phyloP scores from a whole-genome alignment of 2,797 vertebrate genomes.

The Lycodopsis pacificus region DNA sequence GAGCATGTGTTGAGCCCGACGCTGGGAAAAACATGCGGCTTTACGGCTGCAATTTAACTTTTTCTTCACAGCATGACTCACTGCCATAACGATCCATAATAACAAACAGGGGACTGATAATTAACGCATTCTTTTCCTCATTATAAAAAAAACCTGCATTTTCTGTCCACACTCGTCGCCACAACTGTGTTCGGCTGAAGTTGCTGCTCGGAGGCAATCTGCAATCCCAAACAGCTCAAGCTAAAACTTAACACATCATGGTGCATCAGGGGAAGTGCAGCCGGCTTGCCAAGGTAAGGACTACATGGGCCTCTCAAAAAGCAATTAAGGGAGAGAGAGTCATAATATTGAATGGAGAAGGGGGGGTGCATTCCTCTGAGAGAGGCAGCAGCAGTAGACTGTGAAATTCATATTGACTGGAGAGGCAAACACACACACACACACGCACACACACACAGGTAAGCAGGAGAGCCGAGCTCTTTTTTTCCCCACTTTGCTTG shows the following conservation, averaged over 20 bases:
- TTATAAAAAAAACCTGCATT: conserved; percentile 23
- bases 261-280: conserved; percentile 72
- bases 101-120: conserved; percentile 32
- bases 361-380: conserved; percentile 76
- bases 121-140: conserved; percentile 38
- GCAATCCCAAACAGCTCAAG: conserved; percentile 52
- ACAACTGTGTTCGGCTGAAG: conserved; percentile 43
- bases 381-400: conserved; percentile 80
- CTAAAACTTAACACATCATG: conserved; percentile 59
- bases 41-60: conserved; percentile 51
- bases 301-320: conserved; percentile 81
- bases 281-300: conserved; percentile 74
- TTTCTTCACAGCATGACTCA: conserved; percentile 34
- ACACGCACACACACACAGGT: conserved; percentile 77
- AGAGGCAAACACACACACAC: conserved; percentile 73
- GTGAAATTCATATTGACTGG: conserved; percentile 84
- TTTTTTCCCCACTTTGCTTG: conserved; percentile 47
- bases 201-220: conserved; percentile 53
- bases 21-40: conserved; percentile 16
- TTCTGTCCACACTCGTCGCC: conserved; percentile 29
- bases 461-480: conserved; percentile 67
- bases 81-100: conserved; percentile 45
- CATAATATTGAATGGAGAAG: conserved; percentile 79
- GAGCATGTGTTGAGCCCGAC: conserved; percentile 47
- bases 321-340: conserved; percentile 83